These are phyloP conservation scores for Catocala fraxini DNA, from an alignment of 2,888 invertebrate species.

Conservation along the genomic window DNA sequence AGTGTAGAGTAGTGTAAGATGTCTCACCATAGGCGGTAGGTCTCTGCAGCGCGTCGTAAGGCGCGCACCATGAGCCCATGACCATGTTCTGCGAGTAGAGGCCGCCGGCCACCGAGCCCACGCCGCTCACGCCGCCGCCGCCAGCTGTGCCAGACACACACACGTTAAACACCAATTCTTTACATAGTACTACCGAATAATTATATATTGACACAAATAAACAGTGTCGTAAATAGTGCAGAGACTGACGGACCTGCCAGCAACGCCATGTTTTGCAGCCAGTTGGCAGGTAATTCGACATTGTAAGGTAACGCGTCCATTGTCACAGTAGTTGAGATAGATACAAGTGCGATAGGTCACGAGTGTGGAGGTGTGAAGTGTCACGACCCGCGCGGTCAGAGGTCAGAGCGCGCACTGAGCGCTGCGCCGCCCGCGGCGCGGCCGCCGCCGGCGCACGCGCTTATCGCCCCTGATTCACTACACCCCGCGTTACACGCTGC, in stretches of 20 bases:
- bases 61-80: constrained; percentile 91
- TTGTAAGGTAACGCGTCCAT: constrained; percentile 60
- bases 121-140: constrained; percentile 69
- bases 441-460: constrained; percentile 43
- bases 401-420: constrained; percentile 73
- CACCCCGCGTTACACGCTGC: constrained; percentile 33
- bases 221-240: neutral
- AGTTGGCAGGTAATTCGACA: constrained; percentile 57
- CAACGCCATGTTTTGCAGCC: constrained; percentile 71
- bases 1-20: neutral
- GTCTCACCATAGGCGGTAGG: constrained; percentile 92
- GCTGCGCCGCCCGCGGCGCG: constrained; percentile 27
- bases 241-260: constrained; percentile 61
- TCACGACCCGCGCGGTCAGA: constrained; percentile 73
- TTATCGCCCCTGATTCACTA: constrained; percentile 73
- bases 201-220: neutral
- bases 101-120: constrained; percentile 86
- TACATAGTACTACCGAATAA: neutral
- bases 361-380: constrained; percentile 9
- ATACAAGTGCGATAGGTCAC: constrained; percentile 2
- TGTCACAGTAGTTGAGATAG: constrained; percentile 3
- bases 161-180: constrained; percentile 10
- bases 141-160: constrained; percentile 44
- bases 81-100: constrained; percentile 94
- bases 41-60: constrained; percentile 94